phyloP scores from a whole-genome alignment of 2,113 vertebrate genomes.

The Grammomys dolichurus region DNA sequence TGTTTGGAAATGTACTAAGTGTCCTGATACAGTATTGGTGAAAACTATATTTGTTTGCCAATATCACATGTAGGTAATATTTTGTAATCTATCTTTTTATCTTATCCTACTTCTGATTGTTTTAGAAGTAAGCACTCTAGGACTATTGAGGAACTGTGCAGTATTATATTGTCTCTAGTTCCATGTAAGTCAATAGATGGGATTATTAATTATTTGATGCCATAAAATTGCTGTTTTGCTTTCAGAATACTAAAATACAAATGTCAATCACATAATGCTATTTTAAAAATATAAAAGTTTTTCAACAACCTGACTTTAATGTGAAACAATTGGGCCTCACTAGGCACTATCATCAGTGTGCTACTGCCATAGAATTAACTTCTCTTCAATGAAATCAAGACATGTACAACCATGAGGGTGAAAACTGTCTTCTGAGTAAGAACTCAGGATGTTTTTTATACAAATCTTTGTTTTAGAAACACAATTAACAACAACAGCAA shows the following conservation, averaged over 20 bases:
- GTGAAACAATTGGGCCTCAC: no score
- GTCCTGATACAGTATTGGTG: background rate
- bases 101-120: background rate
- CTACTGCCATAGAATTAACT: accelerated
- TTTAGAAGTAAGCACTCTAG: background rate
- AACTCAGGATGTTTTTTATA: background rate
- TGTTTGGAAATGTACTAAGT: background rate
- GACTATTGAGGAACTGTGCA: background rate
- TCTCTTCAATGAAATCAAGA: background rate
- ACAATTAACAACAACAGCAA: accelerated
- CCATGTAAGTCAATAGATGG: background rate
- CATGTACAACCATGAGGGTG: accelerated
- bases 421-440: no score
- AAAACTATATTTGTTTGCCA: background rate
- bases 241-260: background rate
- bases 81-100: background rate
- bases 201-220: background rate
- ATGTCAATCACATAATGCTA: background rate
- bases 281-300: background rate
- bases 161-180: background rate
- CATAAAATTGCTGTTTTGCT: background rate
- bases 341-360: background rate
- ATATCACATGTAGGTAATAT: background rate
- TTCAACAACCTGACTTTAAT: background rate
- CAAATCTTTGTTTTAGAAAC: background rate